Percentiles rank a stretch among this genome's conserved stretches.
Evolutionary conservation across 2,113 vertebrate species (phyloP).

Genomic region (Neopipo cinnamomea): DNA sequence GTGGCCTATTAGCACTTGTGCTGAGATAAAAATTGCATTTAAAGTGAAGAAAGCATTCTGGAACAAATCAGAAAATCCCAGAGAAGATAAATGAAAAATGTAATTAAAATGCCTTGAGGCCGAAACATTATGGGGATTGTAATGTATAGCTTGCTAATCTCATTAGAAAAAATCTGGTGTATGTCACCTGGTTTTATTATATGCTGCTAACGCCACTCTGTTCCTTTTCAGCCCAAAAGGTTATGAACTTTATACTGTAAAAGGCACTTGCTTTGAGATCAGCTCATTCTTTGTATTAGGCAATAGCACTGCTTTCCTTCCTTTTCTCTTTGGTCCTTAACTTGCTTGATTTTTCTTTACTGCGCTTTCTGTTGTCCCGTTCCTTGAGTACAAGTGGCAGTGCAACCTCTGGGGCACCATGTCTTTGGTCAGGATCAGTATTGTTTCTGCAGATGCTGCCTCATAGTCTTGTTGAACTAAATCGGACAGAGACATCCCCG

Average conservation of each 20-base stretch:
- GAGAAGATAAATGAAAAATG: slow-evolving; percentile 21
- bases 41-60: slow-evolving; percentile 29
- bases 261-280: neutral
- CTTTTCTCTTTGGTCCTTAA: neutral
- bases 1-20: neutral
- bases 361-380: neutral
- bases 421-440: neutral
- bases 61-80: slow-evolving; percentile 10
- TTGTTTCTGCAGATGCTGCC: neutral
- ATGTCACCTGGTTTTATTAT: neutral
- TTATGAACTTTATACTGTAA: neutral
- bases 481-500: neutral
- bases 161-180: neutral
- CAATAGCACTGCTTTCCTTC: neutral
- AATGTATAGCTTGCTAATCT: slow-evolving; percentile 20
- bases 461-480: neutral
- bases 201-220: neutral
- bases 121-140: neutral
- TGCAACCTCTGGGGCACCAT: neutral
- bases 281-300: neutral
- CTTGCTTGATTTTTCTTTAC: neutral
- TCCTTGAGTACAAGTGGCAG: neutral
- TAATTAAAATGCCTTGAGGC: slow-evolving; percentile 14
- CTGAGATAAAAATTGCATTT: slow-evolving; percentile 5
- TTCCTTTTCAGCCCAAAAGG: neutral